A percentile compares a stretch with the other conserved stretches of the same genome.
These are phyloP conservation scores for Papilio dardanus DNA, from an alignment of 1,140 invertebrate genomes.

Conservation along the genomic window DNA sequence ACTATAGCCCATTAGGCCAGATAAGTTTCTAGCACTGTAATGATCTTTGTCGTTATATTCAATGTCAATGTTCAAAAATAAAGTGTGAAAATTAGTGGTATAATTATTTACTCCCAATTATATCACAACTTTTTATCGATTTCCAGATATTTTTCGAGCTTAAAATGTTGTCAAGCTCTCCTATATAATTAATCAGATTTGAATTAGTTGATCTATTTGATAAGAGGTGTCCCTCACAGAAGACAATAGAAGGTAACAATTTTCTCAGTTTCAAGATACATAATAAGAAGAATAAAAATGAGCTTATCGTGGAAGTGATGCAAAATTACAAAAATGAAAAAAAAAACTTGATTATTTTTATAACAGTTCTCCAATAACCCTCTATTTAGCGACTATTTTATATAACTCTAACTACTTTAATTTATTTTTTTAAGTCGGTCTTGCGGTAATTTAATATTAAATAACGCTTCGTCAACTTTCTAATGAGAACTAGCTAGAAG, in stretches of 20 bases:
- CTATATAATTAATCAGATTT: too few relatives aligned
- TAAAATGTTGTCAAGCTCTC: too few relatives aligned
- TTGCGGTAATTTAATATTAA: neutral
- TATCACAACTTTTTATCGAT: neutral
- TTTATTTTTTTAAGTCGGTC: constrained; percentile 6
- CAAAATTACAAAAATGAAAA: neutral
- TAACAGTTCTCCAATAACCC: neutral
- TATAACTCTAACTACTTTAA: neutral
- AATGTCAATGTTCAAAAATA: constrained; percentile 16
- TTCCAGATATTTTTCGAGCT: neutral
- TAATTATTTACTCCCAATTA: neutral
- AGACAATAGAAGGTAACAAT: too few relatives aligned
- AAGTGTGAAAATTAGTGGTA: constrained; percentile 18
- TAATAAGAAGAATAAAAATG: too few relatives aligned
- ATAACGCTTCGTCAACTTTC: constrained; percentile 5
- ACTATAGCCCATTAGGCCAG: neutral
- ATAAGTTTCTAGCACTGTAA: neutral
- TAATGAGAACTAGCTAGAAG: constrained; percentile 6
- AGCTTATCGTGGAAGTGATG: neutral
- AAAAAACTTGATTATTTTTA: neutral
- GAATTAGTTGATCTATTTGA: too few relatives aligned
- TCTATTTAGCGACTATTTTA: neutral
- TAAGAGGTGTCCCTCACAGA: too few relatives aligned
- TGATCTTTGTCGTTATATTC: constrained; percentile 7
- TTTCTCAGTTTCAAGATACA: too few relatives aligned